These are phyloP conservation scores for Ceratina japonica DNA, from an alignment of 1,140 invertebrate species.

Conservation along the genomic window DNA sequence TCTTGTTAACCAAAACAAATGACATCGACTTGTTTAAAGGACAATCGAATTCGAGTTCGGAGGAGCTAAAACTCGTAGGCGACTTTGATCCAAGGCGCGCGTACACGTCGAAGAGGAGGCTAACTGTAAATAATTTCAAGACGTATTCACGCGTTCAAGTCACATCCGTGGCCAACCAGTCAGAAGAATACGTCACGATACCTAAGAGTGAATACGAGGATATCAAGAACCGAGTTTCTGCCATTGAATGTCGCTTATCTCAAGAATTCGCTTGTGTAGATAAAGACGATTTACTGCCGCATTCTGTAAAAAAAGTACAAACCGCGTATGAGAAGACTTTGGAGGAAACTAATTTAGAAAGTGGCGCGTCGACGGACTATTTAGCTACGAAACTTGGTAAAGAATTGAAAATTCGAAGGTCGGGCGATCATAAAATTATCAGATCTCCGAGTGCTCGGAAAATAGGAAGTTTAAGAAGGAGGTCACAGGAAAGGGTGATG, in stretches of 20 bases:
- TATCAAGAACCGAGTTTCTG: conserved; percentile 85
- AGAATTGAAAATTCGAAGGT: conserved; percentile 86
- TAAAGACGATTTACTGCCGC: conserved; percentile 54
- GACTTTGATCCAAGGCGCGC: conserved; percentile 24
- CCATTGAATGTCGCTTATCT: conserved; percentile 85
- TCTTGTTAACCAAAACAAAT: conserved; percentile 41
- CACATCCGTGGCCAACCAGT: conserved; percentile 30
- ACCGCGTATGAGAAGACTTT: conserved; percentile 86
- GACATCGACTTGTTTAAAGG: conserved; percentile 32
- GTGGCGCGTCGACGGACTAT: conserved; percentile 83
- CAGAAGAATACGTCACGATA: conserved; percentile 83
- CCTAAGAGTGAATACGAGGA: conserved; percentile 87
- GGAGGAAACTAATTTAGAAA: conserved; percentile 82
- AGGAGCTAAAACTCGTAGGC: conserved; percentile 29
- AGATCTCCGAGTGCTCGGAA: conserved; percentile 89
- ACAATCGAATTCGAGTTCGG: conserved; percentile 39
- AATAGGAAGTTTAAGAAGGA: conserved; percentile 86
- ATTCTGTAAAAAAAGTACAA: conserved; percentile 80
- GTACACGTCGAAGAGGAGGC: conserved; percentile 17
- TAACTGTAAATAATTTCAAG: conserved; percentile 51
- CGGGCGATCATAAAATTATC: conserved; percentile 85
- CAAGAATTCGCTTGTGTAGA: conserved; percentile 83
- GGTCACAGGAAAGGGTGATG: conserved; percentile 81
- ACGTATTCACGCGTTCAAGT: conserved; percentile 33
- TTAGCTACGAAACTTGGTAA: conserved; percentile 85